phyloP scores from a whole-genome alignment of 2,888 invertebrate species.

The Drosophila siamana region DNA sequence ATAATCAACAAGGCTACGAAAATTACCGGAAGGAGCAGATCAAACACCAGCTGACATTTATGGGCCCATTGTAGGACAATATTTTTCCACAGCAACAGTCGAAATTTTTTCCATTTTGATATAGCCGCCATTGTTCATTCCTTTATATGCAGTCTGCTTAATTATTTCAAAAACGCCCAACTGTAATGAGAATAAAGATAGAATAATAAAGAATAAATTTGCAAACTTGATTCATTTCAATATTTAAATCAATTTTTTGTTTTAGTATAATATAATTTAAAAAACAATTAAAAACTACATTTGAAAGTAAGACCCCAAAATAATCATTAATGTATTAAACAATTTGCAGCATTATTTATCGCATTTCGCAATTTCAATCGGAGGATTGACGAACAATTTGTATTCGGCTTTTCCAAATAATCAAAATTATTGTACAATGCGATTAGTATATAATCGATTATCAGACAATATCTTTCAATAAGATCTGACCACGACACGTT shows the following conservation, averaged over 20 bases:
- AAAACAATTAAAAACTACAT: too few species aligned
- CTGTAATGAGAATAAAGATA: neutral
- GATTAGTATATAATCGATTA: conserved; percentile 25
- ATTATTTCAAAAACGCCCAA: neutral
- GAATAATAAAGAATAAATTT: neutral
- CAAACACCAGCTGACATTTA: conserved; percentile 88
- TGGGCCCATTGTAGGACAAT: conserved; percentile 91
- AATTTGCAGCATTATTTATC: too few species aligned
- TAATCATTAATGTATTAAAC: too few species aligned
- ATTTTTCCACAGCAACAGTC: conserved; percentile 93
- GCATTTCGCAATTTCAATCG: too few species aligned
- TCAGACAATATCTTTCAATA: conserved; percentile 1
- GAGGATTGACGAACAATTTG: too few species aligned
- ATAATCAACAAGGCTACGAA: conserved; percentile 90
- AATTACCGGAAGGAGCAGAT: conserved; percentile 89
- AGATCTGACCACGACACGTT: neutral
- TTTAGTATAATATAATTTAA: too few species aligned
- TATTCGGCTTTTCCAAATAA: too few species aligned
- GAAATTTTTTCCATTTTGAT: conserved; percentile 87
- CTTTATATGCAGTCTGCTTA: conserved; percentile 25
- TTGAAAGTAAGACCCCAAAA: too few species aligned
- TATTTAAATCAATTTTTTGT: too few species aligned
- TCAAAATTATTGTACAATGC: neutral
- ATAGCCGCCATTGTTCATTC: conserved; percentile 64
- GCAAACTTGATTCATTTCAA: too few species aligned